These are phyloP conservation scores for Burhinus bistriatus DNA, from an alignment of 2,113 vertebrate genomes.

Conservation along the genomic window DNA sequence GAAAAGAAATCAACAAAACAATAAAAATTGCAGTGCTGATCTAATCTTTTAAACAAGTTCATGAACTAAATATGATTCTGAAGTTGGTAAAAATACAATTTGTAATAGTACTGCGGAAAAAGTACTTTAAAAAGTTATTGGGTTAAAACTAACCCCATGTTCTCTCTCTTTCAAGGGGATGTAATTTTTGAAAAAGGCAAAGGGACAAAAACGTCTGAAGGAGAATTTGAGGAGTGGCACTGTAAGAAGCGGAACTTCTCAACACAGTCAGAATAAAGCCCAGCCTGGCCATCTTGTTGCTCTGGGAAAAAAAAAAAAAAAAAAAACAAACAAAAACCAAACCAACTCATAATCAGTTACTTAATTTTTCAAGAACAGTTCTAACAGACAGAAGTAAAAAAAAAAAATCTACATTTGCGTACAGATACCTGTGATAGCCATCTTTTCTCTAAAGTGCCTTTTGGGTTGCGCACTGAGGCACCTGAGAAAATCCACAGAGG, in stretches of 20 bases:
- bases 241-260: background rate
- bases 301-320: background rate
- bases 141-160: background rate
- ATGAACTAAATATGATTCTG: slow-evolving; percentile 13
- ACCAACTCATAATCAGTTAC: background rate
- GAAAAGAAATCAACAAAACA: slow-evolving; percentile 27
- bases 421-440: background rate
- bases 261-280: background rate
- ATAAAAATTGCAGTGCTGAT: slow-evolving; percentile 27
- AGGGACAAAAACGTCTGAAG: background rate
- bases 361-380: background rate
- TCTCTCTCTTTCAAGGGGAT: background rate
- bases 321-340: too few species aligned
- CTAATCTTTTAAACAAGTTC: slow-evolving; percentile 42
- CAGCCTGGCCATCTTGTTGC: background rate
- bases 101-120: background rate
- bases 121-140: background rate
- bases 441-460: background rate
- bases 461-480: background rate
- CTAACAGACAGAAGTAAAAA: background rate
- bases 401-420: background rate
- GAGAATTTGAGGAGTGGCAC: background rate
- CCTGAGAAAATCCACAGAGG: background rate
- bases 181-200: background rate
- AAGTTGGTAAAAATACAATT: slow-evolving; percentile 13